phyloP scores from a whole-genome alignment of 2,113 vertebrate genomes.

The Lamprologus tigripictilis region DNA sequence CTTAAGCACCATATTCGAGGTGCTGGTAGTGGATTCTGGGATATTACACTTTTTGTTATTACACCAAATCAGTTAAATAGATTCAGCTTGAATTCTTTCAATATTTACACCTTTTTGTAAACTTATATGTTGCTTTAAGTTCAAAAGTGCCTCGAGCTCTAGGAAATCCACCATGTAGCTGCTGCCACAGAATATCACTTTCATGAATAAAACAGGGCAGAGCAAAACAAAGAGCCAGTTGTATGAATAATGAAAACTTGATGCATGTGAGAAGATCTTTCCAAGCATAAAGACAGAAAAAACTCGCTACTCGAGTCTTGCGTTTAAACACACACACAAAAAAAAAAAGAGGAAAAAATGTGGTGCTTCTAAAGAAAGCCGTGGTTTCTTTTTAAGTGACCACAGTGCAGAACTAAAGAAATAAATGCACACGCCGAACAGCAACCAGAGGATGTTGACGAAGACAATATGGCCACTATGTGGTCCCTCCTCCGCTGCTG shows the following conservation, averaged over 20 bases:
- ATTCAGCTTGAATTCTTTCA: not conserved
- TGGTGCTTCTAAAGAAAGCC: not conserved
- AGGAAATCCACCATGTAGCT: not conserved
- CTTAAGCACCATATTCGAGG: not conserved
- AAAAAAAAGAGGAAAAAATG: not conserved
- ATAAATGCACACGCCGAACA: not conserved
- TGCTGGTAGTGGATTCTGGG: rapidly evolving
- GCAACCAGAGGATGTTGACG: conserved; percentile 2
- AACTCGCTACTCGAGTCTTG: not conserved
- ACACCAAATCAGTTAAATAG: not conserved
- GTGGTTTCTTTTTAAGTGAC: not conserved
- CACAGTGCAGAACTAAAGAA: not conserved
- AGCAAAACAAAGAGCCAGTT: conserved; percentile 41
- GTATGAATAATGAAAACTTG: conserved; percentile 65
- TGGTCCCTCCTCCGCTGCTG: not conserved
- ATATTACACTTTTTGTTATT: not conserved
- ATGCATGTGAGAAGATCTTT: conserved; percentile 41
- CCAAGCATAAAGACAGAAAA: conserved; percentile 4
- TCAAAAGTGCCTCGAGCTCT: not conserved
- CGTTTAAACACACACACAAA: not conserved
- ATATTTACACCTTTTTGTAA: not conserved
- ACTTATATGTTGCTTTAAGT: not conserved
- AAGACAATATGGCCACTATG: not conserved
- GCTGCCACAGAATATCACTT: conserved; percentile 23
- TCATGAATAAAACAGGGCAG: conserved; percentile 51